Conservation (phyloP, 2,888 invertebrate genomes). For the Diarsia mendica region DNA sequence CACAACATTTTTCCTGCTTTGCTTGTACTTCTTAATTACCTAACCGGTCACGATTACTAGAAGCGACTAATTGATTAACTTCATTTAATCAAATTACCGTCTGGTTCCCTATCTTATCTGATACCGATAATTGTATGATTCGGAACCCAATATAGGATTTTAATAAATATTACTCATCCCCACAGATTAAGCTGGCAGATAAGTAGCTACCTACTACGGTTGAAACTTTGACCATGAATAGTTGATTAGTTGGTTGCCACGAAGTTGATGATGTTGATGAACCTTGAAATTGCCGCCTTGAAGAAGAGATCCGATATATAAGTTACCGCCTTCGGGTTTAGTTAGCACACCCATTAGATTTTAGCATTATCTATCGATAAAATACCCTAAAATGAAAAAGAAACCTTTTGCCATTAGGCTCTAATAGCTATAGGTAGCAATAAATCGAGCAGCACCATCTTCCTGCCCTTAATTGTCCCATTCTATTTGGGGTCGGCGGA, state of each 20-base stretch:
- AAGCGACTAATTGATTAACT: constrained; percentile 23
- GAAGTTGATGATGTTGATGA: not conserved
- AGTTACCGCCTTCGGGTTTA: too few relatives aligned
- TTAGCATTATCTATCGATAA: too few relatives aligned
- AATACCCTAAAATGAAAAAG: too few relatives aligned
- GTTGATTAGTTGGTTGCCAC: not conserved
- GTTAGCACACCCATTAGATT: too few relatives aligned
- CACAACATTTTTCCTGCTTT: constrained; percentile 72
- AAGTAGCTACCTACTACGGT: not conserved
- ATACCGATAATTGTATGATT: constrained; percentile 35
- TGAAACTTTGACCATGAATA: constrained; percentile 10
- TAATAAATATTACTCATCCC: constrained; percentile 7
- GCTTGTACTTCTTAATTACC: constrained; percentile 2
- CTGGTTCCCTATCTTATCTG: constrained; percentile 58
- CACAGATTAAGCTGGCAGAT: not conserved
- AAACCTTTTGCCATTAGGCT: too few relatives aligned
- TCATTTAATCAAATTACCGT: constrained; percentile 20
- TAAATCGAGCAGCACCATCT: too few relatives aligned
- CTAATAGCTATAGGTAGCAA: too few relatives aligned
- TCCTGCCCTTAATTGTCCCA: too few relatives aligned
- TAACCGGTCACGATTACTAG: constrained; percentile 10
- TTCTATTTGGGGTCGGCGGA: too few relatives aligned
- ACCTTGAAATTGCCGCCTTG: too few relatives aligned
- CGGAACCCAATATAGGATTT: constrained; percentile 16
- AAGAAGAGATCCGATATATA: too few relatives aligned